phyloP scores from a whole-genome alignment of 1,140 invertebrate genomes.

The Piezodorus guildinii region DNA sequence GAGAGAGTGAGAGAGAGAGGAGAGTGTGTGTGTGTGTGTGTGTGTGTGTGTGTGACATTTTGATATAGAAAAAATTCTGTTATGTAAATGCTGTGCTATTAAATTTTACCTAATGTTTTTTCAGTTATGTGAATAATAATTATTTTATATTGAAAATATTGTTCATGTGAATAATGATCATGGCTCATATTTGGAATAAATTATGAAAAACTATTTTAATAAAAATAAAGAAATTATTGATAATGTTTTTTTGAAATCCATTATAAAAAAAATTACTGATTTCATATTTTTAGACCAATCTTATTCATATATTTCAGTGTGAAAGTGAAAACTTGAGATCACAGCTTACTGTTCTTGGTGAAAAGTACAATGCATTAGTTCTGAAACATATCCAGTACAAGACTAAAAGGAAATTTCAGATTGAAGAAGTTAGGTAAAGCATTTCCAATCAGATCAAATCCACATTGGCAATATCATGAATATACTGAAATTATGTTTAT shows the following conservation, averaged over 20 bases:
- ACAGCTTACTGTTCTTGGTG: slow-evolving; percentile 30
- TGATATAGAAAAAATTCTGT: no score
- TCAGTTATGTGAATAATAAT: background rate
- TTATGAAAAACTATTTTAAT: background rate
- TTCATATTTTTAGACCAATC: background rate
- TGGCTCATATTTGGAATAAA: background rate
- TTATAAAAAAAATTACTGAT: slow-evolving; percentile 12
- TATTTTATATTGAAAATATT: background rate
- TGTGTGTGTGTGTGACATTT: no score
- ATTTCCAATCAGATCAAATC: no score
- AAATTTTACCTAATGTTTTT: no score
- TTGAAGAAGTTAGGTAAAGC: slow-evolving; percentile 32
- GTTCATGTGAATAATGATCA: background rate
- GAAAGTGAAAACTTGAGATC: slow-evolving; percentile 31
- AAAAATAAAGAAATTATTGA: background rate
- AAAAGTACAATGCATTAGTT: slow-evolving; percentile 33
- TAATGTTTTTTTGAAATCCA: no score
- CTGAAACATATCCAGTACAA: slow-evolving; percentile 33
- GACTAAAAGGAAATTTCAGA: slow-evolving; percentile 32
- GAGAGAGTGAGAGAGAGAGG: no score
- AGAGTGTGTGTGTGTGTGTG: no score
- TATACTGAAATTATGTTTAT: no score
- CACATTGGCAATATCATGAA: no score
- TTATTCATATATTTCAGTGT: slow-evolving; percentile 25
- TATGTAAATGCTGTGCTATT: no score